Conservation (phyloP, 2,888 invertebrate genomes). For the Dasypogon diadema region DNA sequence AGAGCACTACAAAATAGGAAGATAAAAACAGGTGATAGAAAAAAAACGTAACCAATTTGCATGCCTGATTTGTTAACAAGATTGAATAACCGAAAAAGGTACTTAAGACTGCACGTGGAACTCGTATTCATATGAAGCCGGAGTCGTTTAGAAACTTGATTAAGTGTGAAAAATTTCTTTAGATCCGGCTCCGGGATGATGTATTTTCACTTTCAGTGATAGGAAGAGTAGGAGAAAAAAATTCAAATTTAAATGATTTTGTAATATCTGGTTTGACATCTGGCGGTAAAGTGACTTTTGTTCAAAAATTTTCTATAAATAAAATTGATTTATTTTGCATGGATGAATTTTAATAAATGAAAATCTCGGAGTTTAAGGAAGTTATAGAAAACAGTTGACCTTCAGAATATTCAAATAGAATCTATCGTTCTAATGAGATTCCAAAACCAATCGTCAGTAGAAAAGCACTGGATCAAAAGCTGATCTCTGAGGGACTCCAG, state of each 20-base stretch:
- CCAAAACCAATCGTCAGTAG: no score
- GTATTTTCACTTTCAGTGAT: conserved; percentile 31
- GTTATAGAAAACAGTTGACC: no score
- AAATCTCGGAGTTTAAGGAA: no score
- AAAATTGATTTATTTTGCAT: no score
- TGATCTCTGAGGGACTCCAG: no score
- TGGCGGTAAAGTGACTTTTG: no score
- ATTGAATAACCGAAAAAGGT: conserved; percentile 38
- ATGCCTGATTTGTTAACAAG: conserved; percentile 44
- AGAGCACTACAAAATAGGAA: background rate
- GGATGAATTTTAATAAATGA: no score
- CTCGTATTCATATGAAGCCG: background rate
- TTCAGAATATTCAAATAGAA: no score
- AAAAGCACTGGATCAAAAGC: no score
- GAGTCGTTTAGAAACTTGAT: background rate
- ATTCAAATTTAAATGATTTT: conserved; percentile 18
- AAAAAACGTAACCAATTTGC: conserved; percentile 30
- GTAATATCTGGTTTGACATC: conserved; percentile 1
- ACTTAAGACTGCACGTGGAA: conserved; percentile 6
- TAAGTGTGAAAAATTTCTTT: conserved; percentile 11
- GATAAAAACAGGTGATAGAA: conserved; percentile 36
- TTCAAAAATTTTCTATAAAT: no score
- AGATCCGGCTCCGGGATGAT: conserved; percentile 42
- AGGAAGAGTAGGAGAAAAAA: background rate
- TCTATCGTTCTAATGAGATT: no score